Base-by-base conservation (phyloP, 2,888 invertebrate species). In the Protodeltote pygarga region DNA sequence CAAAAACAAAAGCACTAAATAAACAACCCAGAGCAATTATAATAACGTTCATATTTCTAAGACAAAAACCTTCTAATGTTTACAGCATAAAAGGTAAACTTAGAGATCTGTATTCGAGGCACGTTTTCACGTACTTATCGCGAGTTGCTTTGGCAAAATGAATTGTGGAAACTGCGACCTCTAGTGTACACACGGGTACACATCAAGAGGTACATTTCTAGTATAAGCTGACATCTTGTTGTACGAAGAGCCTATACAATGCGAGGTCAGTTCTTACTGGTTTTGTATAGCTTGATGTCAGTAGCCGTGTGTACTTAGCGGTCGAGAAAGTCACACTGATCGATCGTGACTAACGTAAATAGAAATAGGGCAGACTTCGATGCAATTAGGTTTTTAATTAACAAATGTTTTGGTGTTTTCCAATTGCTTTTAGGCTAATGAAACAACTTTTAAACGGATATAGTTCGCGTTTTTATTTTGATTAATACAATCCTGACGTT, bases 121-220 rank as follows among this genome's bases (percentile, higher is more conserved):
- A 85, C 85, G 85, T 83, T 55, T 46, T 38, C 16, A 52, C 60
- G 71, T 81, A 85, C 84, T 87, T 86, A 86, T 83, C 77, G 75
- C 70, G 74, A 76, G 75, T 77, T 71, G 69, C 75, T 81, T 76
- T 76, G 70, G 76, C 76, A 75, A 80, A 86, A 85, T 85, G 79
- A 85, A 85, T 85, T 80, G 81, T 77, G 73, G 71, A 65, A 65
- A 65, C 57, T 33, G 35, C 47, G 52, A 58, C 63, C 62, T 48
- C n/a, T n/a, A n/a, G n/a, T n/a, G n/a, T n/a, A 47, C 25, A 50
- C 47, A 34, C 32, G 47, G 28, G 25, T 27, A 48, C 57, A 15
- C 49, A 59, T 44, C 59, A n/a, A n/a, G n/a, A n/a, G n/a, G n/a
- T n/a, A n/a, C n/a, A n/a, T n/a, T n/a, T n/a, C n/a, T n/a, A n/a